Evolutionary conservation across 2,888 invertebrate genomes (phyloP).

Genomic region (Apodemia hepburni): DNA sequence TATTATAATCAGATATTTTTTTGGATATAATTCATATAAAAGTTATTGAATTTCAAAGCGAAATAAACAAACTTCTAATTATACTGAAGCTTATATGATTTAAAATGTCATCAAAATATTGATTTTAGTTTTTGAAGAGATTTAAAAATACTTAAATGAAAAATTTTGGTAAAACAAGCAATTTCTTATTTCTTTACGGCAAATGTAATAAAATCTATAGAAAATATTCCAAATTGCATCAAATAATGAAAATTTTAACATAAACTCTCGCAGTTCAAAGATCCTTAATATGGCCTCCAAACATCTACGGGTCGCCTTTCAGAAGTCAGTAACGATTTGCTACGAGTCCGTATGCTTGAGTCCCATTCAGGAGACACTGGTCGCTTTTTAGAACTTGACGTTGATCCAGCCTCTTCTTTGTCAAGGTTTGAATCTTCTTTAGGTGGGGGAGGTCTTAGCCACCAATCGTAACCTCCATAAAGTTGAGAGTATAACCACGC

Average conservation of each 20-base stretch:
- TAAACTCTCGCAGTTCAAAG: neutral
- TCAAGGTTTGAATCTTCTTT: slow-evolving; percentile 70
- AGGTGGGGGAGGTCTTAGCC: slow-evolving; percentile 76
- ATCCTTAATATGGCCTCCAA: slow-evolving; percentile 87
- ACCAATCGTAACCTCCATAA: slow-evolving; percentile 86
- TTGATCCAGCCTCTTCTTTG: slow-evolving; percentile 60
- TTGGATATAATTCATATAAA: too few species aligned
- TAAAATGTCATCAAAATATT: too few species aligned
- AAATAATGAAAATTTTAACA: neutral
- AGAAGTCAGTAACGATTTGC: slow-evolving; percentile 63
- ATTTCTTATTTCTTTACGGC: neutral
- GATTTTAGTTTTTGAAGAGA: too few species aligned
- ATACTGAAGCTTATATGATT: too few species aligned
- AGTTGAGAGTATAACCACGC: slow-evolving; percentile 90
- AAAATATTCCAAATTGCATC: neutral
- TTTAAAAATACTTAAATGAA: too few species aligned
- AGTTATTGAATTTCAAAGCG: too few species aligned
- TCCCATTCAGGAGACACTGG: slow-evolving; percentile 78
- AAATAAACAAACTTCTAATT: too few species aligned
- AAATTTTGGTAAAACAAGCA: too few species aligned
- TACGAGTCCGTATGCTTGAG: slow-evolving; percentile 64
- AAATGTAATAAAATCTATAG: neutral
- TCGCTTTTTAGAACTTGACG: slow-evolving; percentile 68
- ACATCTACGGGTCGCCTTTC: slow-evolving; percentile 83
- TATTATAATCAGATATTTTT: too few species aligned